phyloP scores from a whole-genome alignment of 1,140 invertebrate genomes.

The Drosophila sp. region DNA sequence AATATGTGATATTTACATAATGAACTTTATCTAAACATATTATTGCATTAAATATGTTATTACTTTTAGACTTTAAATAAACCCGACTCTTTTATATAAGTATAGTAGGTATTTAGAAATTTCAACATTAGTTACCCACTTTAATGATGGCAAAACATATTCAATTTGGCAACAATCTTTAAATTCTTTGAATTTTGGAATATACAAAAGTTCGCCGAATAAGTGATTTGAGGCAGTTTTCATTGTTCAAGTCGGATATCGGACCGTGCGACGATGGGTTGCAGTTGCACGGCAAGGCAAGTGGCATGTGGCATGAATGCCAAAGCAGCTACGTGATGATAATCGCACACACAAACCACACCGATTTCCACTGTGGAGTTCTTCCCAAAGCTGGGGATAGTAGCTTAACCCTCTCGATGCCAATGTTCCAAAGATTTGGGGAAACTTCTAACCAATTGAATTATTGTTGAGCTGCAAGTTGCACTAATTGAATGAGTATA shows the following conservation, averaged over 20 bases:
- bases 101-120: too few species aligned
- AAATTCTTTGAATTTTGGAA: conserved; percentile 21
- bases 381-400: conserved; percentile 1
- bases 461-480: conserved; percentile 2
- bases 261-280: not conserved
- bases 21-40: too few species aligned
- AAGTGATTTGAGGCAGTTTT: conserved; percentile 6
- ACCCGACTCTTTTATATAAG: too few species aligned
- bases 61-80: too few species aligned
- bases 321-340: conserved; percentile 64
- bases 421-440: conserved; percentile 4
- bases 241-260: too few species aligned
- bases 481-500: conserved; percentile 7
- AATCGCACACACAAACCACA: conserved; percentile 53
- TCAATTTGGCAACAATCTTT: not conserved
- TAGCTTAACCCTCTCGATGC: conserved; percentile 20
- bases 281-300: conserved; percentile 36
- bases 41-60: too few species aligned
- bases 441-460: conserved; percentile 15
- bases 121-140: too few species aligned
- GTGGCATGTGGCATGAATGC: conserved; percentile 55
- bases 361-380: not conserved
- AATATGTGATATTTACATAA: too few species aligned
- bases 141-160: not conserved
- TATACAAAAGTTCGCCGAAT: conserved; percentile 18